Conservation (phyloP, 2,113 vertebrate genomes). For the Myrmecobius fasciatus region DNA sequence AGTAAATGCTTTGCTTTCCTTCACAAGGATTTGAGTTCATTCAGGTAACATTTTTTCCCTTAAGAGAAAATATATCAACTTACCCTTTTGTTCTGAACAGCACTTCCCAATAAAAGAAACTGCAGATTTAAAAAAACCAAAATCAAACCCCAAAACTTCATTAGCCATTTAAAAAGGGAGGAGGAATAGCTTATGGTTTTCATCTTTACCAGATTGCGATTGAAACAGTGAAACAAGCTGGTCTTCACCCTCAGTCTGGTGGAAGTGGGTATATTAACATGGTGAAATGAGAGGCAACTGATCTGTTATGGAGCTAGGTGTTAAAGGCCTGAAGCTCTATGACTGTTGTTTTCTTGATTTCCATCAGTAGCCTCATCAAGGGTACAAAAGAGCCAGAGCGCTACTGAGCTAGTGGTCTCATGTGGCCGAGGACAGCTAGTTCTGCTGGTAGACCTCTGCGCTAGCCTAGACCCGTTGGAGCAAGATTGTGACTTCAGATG, state of each 20-base stretch:
- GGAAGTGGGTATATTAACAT: not conserved
- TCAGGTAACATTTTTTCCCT: slow-evolving; percentile 4
- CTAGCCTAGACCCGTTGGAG: not conserved
- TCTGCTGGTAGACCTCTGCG: not conserved
- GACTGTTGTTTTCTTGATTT: not conserved
- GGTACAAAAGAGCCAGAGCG: not conserved
- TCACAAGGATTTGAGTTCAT: slow-evolving; percentile 26
- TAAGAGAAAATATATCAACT: not conserved
- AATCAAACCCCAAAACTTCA: not conserved
- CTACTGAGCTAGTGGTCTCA: not conserved
- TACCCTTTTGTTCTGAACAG: slow-evolving; percentile 30
- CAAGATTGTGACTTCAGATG: not conserved
- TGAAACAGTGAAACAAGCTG: slow-evolving; percentile 8
- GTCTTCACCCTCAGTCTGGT: slow-evolving; percentile 10
- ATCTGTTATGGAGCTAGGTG: slow-evolving; percentile 23
- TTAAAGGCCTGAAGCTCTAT: not conserved
- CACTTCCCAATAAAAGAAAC: slow-evolving; percentile 22
- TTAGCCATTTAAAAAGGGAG: not conserved
- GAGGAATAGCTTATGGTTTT: slow-evolving; percentile 6
- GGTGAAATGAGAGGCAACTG: slow-evolving; percentile 14
- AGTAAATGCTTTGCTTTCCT: slow-evolving; percentile 15
- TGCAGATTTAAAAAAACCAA: not conserved
- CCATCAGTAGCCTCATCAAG: not conserved
- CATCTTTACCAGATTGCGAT: slow-evolving; percentile 10
- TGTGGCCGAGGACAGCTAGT: not conserved